phyloP scores from a whole-genome alignment of 37 sponge, comb jelly and placozoan species.

The Beroe ovata region DNA sequence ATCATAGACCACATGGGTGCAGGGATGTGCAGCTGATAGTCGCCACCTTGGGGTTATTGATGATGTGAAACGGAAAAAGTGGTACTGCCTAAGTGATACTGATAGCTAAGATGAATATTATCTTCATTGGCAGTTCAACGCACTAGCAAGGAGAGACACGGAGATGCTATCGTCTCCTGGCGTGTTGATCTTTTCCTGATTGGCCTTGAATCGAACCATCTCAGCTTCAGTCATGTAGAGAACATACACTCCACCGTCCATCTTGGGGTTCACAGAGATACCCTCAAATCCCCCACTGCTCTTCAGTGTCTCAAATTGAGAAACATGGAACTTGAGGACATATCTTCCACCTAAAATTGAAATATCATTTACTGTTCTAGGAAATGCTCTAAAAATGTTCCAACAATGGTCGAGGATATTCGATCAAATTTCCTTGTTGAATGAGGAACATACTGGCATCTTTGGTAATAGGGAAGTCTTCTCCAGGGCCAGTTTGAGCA shows the following conservation, averaged over 20 bases:
- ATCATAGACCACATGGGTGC: slow-evolving; percentile 28
- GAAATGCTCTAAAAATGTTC: too few relatives aligned
- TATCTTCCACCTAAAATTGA: neutral
- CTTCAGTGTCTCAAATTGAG: slow-evolving; percentile 28
- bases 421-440: too few relatives aligned
- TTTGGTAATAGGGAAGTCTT: neutral
- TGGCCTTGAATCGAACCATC: slow-evolving; percentile 24
- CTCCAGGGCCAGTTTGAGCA: neutral
- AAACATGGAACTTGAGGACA: neutral
- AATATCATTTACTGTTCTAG: too few relatives aligned
- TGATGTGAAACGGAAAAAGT: too few relatives aligned
- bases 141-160: slow-evolving; percentile 30
- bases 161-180: slow-evolving; percentile 45
- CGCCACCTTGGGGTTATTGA: slow-evolving; percentile 5
- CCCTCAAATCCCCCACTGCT: slow-evolving; percentile 27
- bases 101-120: too few relatives aligned
- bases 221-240: neutral
- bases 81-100: too few relatives aligned
- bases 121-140: too few relatives aligned
- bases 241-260: neutral
- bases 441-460: slow-evolving; percentile 15
- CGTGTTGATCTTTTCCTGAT: slow-evolving; percentile 52
- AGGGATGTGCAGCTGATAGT: slow-evolving; percentile 23
- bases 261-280: neutral
- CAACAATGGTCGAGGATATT: too few relatives aligned